Evolutionary conservation across 2,113 vertebrate genomes (phyloP), one percentile per base, ranked within the genome.

Genomic region (Hucho hucho): DNA sequence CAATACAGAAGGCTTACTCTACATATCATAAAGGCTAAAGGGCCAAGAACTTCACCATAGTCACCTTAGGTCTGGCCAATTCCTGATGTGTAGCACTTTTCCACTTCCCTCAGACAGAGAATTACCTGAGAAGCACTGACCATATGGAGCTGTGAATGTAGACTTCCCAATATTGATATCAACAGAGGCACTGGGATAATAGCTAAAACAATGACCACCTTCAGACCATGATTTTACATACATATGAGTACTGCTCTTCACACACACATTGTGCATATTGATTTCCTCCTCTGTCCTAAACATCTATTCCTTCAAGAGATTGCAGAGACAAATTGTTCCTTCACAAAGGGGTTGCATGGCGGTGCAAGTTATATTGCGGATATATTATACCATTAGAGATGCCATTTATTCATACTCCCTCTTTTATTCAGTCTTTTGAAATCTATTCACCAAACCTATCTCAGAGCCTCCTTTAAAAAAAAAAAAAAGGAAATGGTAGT

Each of bases 241-340:
- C 49, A 56, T 16, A 6, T 53, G 12, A 56, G 49, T 56, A 56
- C 37, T 18, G 18, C 53, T 20, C 20, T 20, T 56, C 53, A 56
- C 6, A 24, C 25, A 83, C 66, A 29, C 29, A 25, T 76, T 65
- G 43, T 76, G 49, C 75, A 47, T 73, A 79, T 75, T 78, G 69
- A 84, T 84, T 74, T 32, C 68, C 67, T 72, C 65, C 37, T 12
- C 37, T 73, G 56, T 72, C 28, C 18, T 29, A 65, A 81, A 72
- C 25, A 64, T 18, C 64, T 43, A 43, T 73, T 56, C 64, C 69
- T 74, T 68, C 61, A 26, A 70, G 47, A 18, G 29, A 65, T 37
- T n/a, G 46, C 70, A 25, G 56, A 56, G 58, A 59, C 20, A 63
- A 75, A 79, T 59, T 71, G n/a, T 37, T 63, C 67, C 28, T 56